phyloP scores from a whole-genome alignment of 2,113 vertebrate genomes.

The Coptodon bakossiorum region DNA sequence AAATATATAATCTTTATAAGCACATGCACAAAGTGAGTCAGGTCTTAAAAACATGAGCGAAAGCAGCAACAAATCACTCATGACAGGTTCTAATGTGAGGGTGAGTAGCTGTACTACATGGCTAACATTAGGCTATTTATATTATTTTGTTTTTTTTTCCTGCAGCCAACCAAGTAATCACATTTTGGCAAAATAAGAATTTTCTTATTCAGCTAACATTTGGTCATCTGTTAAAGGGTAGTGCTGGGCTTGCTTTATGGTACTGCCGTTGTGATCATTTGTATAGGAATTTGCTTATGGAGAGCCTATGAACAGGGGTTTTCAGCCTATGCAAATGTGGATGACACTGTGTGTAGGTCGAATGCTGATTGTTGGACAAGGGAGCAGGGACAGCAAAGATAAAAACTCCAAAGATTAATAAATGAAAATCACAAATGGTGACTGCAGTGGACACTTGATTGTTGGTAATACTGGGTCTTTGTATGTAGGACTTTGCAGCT shows the following conservation, averaged over 20 bases:
- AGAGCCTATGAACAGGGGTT: not conserved
- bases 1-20: not conserved
- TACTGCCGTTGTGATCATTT: accelerated
- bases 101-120: not conserved
- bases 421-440: not conserved
- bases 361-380: not conserved
- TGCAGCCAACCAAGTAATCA: not conserved
- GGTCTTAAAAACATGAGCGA: not conserved
- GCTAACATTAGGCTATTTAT: not conserved
- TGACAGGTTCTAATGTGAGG: not conserved
- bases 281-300: not conserved
- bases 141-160: not conserved
- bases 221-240: not conserved
- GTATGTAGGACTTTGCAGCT: not conserved
- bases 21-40: not conserved
- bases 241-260: not conserved
- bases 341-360: not conserved
- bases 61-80: not conserved
- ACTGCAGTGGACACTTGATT: not conserved
- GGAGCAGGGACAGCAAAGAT: not conserved
- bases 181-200: not conserved
- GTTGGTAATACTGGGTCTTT: not conserved
- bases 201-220: not conserved
- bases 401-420: not conserved
- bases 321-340: not conserved